Conservation (phyloP, 2,888 invertebrate species). For the Oxytorus armatus region DNA sequence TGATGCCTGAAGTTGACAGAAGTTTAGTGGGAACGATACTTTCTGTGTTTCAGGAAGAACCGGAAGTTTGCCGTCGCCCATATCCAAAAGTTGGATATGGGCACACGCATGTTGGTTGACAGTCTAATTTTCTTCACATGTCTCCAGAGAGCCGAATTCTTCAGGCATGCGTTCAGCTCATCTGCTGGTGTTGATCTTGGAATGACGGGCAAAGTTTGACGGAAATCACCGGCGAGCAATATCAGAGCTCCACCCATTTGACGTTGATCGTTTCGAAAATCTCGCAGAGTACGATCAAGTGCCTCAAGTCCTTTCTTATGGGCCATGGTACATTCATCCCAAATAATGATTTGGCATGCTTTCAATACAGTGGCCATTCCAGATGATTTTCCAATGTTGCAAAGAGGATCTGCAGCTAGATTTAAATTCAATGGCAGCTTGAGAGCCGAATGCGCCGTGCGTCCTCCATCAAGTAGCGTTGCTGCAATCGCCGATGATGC, state of each 20-base stretch:
- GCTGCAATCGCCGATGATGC: constrained; percentile 84
- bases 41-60: no score
- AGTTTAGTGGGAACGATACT: no score
- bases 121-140: neutral
- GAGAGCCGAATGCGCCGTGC: constrained; percentile 81
- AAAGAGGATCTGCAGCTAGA: constrained; percentile 73
- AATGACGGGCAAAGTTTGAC: constrained; percentile 75
- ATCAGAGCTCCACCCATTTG: constrained; percentile 71
- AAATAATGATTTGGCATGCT: constrained; percentile 78
- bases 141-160: constrained; percentile 66
- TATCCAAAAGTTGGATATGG: neutral
- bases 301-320: constrained; percentile 79
- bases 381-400: constrained; percentile 61
- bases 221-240: constrained; percentile 75
- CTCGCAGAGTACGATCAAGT: constrained; percentile 74
- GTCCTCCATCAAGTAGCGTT: constrained; percentile 80
- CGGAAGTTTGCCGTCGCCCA: constrained; percentile 20
- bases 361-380: constrained; percentile 20
- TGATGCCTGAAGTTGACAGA: no score
- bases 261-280: constrained; percentile 64
- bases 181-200: constrained; percentile 71
- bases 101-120: constrained; percentile 13
- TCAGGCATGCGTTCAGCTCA: constrained; percentile 73
- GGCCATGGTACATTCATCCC: constrained; percentile 83
- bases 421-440: constrained; percentile 80